Conservation (phyloP, 2,797 vertebrate genomes). For the Adrianichthys oophorus region DNA sequence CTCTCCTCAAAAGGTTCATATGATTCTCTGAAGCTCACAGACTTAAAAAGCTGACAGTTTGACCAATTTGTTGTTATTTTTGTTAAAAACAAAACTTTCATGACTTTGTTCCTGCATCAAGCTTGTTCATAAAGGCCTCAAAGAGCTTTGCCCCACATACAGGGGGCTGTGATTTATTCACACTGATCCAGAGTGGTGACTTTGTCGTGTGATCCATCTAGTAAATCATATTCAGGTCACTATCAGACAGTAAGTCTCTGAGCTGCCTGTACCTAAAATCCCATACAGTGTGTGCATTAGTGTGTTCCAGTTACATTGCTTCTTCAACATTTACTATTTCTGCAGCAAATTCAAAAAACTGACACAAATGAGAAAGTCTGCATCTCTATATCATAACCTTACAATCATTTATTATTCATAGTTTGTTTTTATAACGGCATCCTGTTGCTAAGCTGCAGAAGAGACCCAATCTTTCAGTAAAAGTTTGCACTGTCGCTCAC, state of each 20-base stretch:
- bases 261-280: conserved; percentile 42
- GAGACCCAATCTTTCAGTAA: too few relatives aligned
- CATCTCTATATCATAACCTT: too few relatives aligned
- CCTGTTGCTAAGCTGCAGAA: too few relatives aligned
- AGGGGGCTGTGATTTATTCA: conserved; percentile 1
- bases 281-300: conserved; percentile 26
- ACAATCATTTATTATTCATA: too few relatives aligned
- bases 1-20: conserved; percentile 86
- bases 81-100: too few relatives aligned
- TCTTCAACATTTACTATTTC: conserved; percentile 19
- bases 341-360: conserved; percentile 26
- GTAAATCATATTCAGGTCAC: conserved; percentile 52
- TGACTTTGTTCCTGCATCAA: too few relatives aligned
- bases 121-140: too few relatives aligned
- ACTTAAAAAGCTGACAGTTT: conserved; percentile 31
- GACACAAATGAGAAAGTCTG: conserved; percentile 5
- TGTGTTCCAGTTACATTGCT: conserved; percentile 50
- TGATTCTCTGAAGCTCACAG: conserved; percentile 27
- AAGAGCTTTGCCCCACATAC: conserved; percentile 2
- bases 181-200: conserved; percentile 16
- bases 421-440: too few relatives aligned
- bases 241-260: conserved; percentile 35
- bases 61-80: neutral
- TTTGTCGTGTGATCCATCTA: conserved; percentile 27
- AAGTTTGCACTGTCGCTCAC: too few relatives aligned